Evolutionary conservation across 2,113 vertebrate species (phyloP), one percentile per base, ranked within the genome.

Genomic region (Epinephelus moara): DNA sequence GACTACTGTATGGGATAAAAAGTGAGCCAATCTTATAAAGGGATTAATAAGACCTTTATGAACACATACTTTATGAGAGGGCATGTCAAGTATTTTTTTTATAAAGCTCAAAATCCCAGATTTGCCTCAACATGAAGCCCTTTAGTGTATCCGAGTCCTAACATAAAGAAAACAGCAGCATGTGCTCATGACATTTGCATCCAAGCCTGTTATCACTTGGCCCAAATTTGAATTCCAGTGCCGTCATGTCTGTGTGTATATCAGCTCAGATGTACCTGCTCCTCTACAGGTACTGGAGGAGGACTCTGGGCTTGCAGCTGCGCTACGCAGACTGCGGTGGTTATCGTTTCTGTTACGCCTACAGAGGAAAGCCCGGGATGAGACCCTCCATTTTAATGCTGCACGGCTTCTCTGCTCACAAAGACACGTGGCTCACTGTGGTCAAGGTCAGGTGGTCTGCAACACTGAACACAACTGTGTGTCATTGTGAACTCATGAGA

Each of bases 401-500:
- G 40, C 98, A 99, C 0, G 97, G 97, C 3, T 99, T 99, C 93
- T 98, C 98, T 14, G 96, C 96, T 18, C 96, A 99, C 92, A 99
- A 99, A 91, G 98, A 99, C 87, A 96, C 96, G 85, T 99, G 98
- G 98, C 95, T 99, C 40, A 96, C 95, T 49, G 91, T 99, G 62
- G 95, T 98, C 88, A 99, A 99, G 97, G 98, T 99, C 80, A 6
- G 87, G 8, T 2, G 53, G 6, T 45, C 21, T 57, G 56, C 30
- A 53, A 87, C 52, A 55, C 17, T 52, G 27, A 82, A 52, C 25
- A 50, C 8, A 2, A 12, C 10, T 37, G 12, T 42, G 47, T 56
- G 13, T 49, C 47, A 40, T 23, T 66, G 15, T 66, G 14, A 55
- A 55, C 64, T 75, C 2, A 15, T 12, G 2, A 3, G n/a, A 25